Percentiles rank a stretch among this genome's conserved stretches.
These are phyloP conservation scores for Anodontia alba DNA, from an alignment of 2,888 invertebrate genomes.

Conservation along the genomic window DNA sequence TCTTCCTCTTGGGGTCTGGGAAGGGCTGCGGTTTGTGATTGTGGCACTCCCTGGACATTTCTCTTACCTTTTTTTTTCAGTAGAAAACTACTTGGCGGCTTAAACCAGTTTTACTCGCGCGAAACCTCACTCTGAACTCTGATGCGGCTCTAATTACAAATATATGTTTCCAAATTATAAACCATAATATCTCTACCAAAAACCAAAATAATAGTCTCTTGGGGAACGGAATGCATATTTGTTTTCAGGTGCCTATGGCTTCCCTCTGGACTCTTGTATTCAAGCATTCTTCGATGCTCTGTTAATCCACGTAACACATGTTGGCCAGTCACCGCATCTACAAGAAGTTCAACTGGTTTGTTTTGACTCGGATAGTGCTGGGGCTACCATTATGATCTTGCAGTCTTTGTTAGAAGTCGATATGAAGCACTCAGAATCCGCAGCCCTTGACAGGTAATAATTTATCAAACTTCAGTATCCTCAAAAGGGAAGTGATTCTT, in stretches of 20 bases:
- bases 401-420: conserved; percentile 62
- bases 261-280: conserved; percentile 64
- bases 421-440: conserved; percentile 36
- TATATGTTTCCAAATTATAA: too few species aligned
- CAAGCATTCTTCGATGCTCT: conserved; percentile 66
- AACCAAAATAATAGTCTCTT: too few species aligned
- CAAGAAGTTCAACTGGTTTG: conserved; percentile 53
- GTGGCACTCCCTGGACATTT: too few species aligned
- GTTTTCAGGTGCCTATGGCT: conserved; percentile 58
- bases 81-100: too few species aligned
- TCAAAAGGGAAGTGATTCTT: neutral
- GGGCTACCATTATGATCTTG: conserved; percentile 59
- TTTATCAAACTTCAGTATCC: neutral
- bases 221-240: too few species aligned
- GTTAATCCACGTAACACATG: conserved; percentile 38
- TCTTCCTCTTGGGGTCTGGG: too few species aligned
- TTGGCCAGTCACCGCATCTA: conserved; percentile 36
- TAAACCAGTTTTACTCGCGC: too few species aligned
- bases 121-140: too few species aligned
- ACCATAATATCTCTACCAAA: too few species aligned
- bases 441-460: conserved; percentile 57
- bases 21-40: too few species aligned
- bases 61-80: too few species aligned
- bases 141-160: too few species aligned
- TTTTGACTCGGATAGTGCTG: conserved; percentile 60